phyloP scores from a whole-genome alignment of 2,113 vertebrate species.

The Hemiscyllium ocellatum region DNA sequence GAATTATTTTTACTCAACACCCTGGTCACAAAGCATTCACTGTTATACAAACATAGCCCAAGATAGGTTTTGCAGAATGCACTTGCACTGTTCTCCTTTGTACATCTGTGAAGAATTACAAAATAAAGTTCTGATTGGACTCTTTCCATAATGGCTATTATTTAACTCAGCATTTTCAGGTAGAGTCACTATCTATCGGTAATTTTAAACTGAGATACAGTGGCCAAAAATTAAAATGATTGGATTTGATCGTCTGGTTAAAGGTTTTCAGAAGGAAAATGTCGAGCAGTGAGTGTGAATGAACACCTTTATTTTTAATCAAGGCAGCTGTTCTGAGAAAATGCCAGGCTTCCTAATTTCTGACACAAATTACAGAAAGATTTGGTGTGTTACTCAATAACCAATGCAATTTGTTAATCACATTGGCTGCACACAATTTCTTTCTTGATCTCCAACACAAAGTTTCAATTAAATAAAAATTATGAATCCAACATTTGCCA shows the following conservation, averaged over 20 bases:
- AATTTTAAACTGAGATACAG: background rate
- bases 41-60: background rate
- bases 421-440: background rate
- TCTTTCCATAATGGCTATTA: background rate
- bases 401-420: background rate
- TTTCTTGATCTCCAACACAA: background rate
- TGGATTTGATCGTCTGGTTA: background rate
- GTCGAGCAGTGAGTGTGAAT: constrained; percentile 28
- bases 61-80: background rate
- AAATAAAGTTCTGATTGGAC: background rate
- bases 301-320: background rate
- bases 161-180: background rate
- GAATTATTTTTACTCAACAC: background rate
- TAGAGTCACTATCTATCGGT: background rate
- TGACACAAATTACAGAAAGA: background rate
- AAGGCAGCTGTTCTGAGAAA: background rate
- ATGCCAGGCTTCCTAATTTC: background rate
- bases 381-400: background rate
- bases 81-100: background rate
- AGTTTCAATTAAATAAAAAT: constrained; percentile 21
- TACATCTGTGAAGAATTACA: background rate
- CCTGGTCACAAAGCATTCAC: constrained; percentile 7
- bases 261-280: background rate
- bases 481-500: constrained; percentile 6
- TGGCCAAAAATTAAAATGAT: background rate